phyloP scores from a whole-genome alignment of 2,888 invertebrate species.

The Silvanus unidentatus region DNA sequence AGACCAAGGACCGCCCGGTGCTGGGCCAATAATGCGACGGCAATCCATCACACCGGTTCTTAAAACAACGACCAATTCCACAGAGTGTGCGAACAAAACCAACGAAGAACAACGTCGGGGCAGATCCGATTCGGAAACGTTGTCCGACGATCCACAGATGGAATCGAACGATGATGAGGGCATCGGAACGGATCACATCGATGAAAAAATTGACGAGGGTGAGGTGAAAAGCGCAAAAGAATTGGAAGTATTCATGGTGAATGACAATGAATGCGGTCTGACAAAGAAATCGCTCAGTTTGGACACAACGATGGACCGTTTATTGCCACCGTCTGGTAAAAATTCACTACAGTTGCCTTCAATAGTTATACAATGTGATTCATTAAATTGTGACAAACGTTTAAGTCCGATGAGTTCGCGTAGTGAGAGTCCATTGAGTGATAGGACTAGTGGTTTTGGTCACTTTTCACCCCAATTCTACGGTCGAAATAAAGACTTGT shows the following conservation, averaged over 20 bases:
- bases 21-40: conserved; percentile 43
- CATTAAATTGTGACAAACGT: conserved; percentile 32
- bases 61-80: conserved; percentile 49
- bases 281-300: conserved; percentile 55
- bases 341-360: conserved; percentile 56
- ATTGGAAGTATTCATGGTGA: conserved; percentile 48
- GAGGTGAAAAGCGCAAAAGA: conserved; percentile 63
- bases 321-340: conserved; percentile 35
- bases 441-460: conserved; percentile 59
- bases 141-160: conserved; percentile 64
- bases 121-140: conserved; percentile 67
- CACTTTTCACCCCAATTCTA: conserved; percentile 69
- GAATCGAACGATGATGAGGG: conserved; percentile 76
- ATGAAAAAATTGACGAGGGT: conserved; percentile 66
- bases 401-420: conserved; percentile 71
- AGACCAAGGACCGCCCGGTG: conserved; percentile 60
- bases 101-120: conserved; percentile 53
- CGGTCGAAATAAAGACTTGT: conserved; percentile 55
- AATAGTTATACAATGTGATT: conserved; percentile 53
- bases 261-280: conserved; percentile 39
- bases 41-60: conserved; percentile 53
- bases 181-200: conserved; percentile 65
- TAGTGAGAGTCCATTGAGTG: conserved; percentile 73
- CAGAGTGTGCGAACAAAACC: conserved; percentile 19
- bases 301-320: conserved; percentile 49